Evolutionary conservation across 2,888 invertebrate genomes (phyloP).

Genomic region (Mesochorus sp.): DNA sequence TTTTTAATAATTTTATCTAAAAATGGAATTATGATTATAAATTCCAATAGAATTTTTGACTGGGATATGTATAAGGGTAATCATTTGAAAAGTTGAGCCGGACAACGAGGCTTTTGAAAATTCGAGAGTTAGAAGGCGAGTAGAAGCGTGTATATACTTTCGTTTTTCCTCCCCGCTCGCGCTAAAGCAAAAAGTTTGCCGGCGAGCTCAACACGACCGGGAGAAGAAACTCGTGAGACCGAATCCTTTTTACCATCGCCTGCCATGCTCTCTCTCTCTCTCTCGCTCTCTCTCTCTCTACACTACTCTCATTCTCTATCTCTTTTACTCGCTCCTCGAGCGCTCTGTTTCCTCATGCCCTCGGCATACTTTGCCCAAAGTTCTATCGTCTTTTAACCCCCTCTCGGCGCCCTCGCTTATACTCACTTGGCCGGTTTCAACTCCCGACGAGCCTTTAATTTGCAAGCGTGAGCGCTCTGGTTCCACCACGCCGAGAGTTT

Average conservation of each 20-base stretch:
- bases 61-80: not conserved
- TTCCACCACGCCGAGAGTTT: slow-evolving; percentile 53
- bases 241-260: slow-evolving; percentile 41
- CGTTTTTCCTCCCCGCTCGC: no score
- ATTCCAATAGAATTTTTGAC: no score
- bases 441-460: slow-evolving; percentile 61
- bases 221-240: slow-evolving; percentile 44
- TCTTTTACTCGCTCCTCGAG: not conserved
- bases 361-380: slow-evolving; percentile 56
- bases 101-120: slow-evolving; percentile 30
- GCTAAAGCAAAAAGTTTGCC: slow-evolving; percentile 20
- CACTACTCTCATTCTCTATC: not conserved
- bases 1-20: no score
- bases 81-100: slow-evolving; percentile 7
- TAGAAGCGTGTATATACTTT: slow-evolving; percentile 31
- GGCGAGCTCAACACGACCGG: slow-evolving; percentile 28
- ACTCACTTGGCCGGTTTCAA: slow-evolving; percentile 45
- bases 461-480: slow-evolving; percentile 59
- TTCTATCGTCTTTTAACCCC: slow-evolving; percentile 56
- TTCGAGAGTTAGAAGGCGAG: slow-evolving; percentile 12
- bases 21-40: no score
- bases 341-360: slow-evolving; percentile 5
- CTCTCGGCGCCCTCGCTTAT: slow-evolving; percentile 37
- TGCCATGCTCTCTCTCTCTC: not conserved
- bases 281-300: not conserved